phyloP scores from a whole-genome alignment of 1,140 invertebrate genomes.

The Habropoda laboriosa region DNA sequence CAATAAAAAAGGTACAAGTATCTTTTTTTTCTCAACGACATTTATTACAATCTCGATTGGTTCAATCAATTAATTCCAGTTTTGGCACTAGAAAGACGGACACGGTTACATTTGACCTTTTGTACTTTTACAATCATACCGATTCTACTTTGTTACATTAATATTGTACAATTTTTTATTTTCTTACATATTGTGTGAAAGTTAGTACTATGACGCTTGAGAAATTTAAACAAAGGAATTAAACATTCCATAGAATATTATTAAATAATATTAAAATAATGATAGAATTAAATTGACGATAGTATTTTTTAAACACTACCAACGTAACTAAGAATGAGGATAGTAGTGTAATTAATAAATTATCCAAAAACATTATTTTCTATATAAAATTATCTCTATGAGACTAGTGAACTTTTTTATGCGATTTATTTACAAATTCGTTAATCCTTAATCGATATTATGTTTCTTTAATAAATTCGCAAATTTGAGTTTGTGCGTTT shows the following conservation, averaged over 20 bases:
- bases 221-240: not conserved
- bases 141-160: slow-evolving; percentile 3
- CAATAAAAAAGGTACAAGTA: not conserved
- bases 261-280: not conserved
- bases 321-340: too few relatives aligned
- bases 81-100: slow-evolving; percentile 36
- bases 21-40: slow-evolving; percentile 13
- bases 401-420: not conserved
- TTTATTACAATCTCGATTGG: slow-evolving; percentile 32
- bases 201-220: not conserved
- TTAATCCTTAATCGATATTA: not conserved
- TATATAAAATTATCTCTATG: too few relatives aligned
- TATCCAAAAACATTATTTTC: not conserved
- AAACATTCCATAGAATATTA: not conserved
- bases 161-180: not conserved
- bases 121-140: slow-evolving; percentile 22
- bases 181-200: not conserved
- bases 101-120: slow-evolving; percentile 23
- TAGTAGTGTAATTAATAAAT: too few relatives aligned
- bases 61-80: slow-evolving; percentile 23
- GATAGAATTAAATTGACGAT: not conserved
- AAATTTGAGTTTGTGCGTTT: slow-evolving; percentile 8
- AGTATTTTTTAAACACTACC: too few relatives aligned
- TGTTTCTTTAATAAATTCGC: not conserved
- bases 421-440: not conserved